Conservation (phyloP, 2,113 vertebrate genomes). For the Engraulis encrasicolus region DNA sequence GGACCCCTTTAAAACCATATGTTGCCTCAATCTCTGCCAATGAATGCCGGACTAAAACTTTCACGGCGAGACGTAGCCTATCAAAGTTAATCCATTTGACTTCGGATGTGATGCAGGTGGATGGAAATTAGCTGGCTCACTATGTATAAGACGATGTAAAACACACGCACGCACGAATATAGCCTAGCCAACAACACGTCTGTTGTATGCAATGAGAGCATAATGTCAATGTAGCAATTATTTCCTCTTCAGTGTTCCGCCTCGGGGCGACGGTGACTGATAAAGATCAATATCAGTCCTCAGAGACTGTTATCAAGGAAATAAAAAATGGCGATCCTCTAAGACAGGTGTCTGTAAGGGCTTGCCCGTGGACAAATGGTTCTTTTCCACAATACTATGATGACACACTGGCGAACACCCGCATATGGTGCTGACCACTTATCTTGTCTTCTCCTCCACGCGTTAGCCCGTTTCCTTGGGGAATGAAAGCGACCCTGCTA, state of each 20-base stretch:
- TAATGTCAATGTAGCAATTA: conserved; percentile 3
- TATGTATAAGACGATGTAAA: not conserved
- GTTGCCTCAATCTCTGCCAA: not conserved
- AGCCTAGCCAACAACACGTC: not conserved
- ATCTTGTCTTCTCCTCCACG: conserved; percentile 13
- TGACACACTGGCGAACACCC: no score
- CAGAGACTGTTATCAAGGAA: not conserved
- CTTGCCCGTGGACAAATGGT: not conserved
- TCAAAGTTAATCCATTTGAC: conserved; percentile 20
- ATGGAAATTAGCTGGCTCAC: not conserved
- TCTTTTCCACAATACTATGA: no score
- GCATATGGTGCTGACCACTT: not conserved
- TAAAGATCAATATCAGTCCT: not conserved
- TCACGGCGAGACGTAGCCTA: not conserved
- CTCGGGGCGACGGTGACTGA: not conserved
- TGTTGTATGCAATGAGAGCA: not conserved
- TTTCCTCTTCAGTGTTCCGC: not conserved
- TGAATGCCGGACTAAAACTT: not conserved
- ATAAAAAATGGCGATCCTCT: not conserved
- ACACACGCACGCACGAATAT: not conserved
- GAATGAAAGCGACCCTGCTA: not conserved
- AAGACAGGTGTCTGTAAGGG: not conserved
- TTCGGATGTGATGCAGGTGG: not conserved
- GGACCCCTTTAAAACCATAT: no score
- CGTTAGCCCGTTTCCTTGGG: not conserved